A percentile compares a stretch with the other conserved stretches of the same genome.
These are phyloP conservation scores for Puma concolor DNA, from an alignment of 2,113 vertebrate species.

Conservation along the genomic window DNA sequence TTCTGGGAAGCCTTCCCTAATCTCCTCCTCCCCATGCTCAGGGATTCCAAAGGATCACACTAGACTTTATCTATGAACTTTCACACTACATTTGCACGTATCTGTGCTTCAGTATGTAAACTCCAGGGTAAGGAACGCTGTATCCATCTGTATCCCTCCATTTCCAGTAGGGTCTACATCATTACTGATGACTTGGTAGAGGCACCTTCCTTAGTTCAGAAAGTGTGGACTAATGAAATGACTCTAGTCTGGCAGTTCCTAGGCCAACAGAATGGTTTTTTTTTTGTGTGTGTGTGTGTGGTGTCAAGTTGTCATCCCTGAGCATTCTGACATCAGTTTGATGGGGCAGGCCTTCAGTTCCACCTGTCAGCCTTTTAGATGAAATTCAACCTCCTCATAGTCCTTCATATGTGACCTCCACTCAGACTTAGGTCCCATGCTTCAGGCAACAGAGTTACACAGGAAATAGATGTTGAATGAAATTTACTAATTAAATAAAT, in stretches of 20 bases:
- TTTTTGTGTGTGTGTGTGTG: background rate
- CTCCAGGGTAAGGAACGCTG: background rate
- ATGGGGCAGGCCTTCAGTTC: background rate
- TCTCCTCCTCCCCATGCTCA: background rate
- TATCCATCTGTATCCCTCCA: background rate
- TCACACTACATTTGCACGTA: background rate
- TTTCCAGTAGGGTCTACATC: background rate
- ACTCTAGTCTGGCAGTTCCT: background rate
- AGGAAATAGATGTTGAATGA: background rate
- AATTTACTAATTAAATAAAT: slow-evolving; percentile 56
- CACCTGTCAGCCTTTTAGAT: slow-evolving; percentile 28
- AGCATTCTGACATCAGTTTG: slow-evolving; percentile 20
- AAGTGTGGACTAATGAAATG: slow-evolving; percentile 23
- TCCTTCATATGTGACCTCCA: background rate
- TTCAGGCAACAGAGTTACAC: slow-evolving; percentile 39
- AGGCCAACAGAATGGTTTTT: slow-evolving; percentile 31
- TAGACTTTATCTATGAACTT: slow-evolving; percentile 29
- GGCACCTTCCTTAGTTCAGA: slow-evolving; percentile 20
- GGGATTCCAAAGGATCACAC: background rate
- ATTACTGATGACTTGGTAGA: background rate
- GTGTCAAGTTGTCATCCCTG: background rate
- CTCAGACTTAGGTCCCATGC: background rate
- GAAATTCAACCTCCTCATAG: slow-evolving; percentile 2
- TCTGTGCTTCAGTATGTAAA: background rate
- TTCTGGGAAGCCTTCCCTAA: slow-evolving; percentile 14